Evolutionary conservation across 53 echinoderm and acorn worm species (phyloP).

Genomic region (Actinopyga echinites): DNA sequence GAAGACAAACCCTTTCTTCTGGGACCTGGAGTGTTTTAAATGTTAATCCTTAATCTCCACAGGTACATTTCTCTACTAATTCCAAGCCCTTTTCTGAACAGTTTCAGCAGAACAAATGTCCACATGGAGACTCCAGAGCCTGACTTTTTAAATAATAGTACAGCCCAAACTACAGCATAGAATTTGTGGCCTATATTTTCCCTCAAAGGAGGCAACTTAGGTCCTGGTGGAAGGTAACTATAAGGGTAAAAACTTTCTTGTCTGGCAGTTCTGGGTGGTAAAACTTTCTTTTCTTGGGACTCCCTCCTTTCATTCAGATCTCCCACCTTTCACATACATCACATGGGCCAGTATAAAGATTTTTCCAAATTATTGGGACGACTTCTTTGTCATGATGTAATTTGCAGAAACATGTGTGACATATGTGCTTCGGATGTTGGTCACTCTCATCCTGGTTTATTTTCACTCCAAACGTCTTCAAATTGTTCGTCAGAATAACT

Average conservation of each 20-base stretch:
- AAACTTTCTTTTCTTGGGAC: conserved; percentile 30
- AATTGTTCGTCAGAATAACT: background rate
- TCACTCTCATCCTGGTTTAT: background rate
- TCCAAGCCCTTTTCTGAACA: background rate
- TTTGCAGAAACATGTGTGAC: conserved; percentile 38
- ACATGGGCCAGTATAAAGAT: conserved; percentile 17
- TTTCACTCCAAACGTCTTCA: background rate
- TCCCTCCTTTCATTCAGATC: conserved; percentile 27
- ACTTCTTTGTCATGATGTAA: background rate
- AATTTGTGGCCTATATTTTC: background rate
- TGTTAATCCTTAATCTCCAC: background rate
- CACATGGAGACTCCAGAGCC: background rate
- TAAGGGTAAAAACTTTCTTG: background rate
- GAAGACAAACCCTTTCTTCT: background rate
- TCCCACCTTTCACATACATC: background rate
- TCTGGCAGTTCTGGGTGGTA: conserved; percentile 16
- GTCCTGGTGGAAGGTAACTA: background rate
- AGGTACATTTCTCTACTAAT: background rate
- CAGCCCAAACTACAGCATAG: background rate
- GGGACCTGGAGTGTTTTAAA: background rate
- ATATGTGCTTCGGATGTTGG: conserved; percentile 28
- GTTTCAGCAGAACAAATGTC: background rate
- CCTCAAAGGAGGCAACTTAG: background rate
- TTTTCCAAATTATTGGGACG: background rate
- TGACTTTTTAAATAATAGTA: background rate